phyloP scores from a whole-genome alignment of 2,888 invertebrate genomes.

The Helobdella robusta region DNA sequence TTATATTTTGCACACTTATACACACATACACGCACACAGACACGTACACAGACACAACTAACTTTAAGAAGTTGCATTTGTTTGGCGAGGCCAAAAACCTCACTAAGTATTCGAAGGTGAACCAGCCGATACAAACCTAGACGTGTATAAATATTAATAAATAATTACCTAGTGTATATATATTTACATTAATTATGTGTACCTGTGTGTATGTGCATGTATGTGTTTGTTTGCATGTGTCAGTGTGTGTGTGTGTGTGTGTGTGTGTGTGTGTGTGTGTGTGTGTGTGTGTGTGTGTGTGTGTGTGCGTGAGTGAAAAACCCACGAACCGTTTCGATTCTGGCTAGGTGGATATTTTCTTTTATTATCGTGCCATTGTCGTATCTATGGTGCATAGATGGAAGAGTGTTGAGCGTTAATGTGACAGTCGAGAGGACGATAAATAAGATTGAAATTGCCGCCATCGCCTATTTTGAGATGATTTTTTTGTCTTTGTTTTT shows the following conservation, averaged over 20 bases:
- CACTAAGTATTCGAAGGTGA: constrained; percentile 90
- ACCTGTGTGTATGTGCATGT: too few species aligned
- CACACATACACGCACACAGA: not conserved
- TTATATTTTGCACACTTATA: not conserved
- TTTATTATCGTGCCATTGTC: constrained; percentile 54
- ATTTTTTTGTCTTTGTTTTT: too few species aligned
- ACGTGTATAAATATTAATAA: too few species aligned
- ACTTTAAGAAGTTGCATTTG: constrained; percentile 79
- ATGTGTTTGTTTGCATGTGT: too few species aligned
- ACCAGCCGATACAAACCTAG: constrained; percentile 83
- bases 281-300: too few species aligned
- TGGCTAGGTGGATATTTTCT: constrained; percentile 60
- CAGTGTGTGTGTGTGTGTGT: too few species aligned
- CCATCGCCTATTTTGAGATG: constrained; percentile 55
- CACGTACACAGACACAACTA: not conserved
- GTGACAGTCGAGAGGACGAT: constrained; percentile 98
- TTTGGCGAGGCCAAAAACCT: constrained; percentile 96
- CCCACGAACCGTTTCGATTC: constrained; percentile 97
- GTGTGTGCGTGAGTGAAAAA: constrained; percentile 24
- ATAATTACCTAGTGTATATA: too few species aligned
- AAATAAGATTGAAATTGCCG: constrained; percentile 98
- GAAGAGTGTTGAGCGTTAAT: constrained; percentile 96
- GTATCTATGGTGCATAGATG: constrained; percentile 81
- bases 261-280: too few species aligned
- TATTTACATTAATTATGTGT: too few species aligned